phyloP scores from a whole-genome alignment of 2,888 invertebrate species.

The Eristalis tenax region DNA sequence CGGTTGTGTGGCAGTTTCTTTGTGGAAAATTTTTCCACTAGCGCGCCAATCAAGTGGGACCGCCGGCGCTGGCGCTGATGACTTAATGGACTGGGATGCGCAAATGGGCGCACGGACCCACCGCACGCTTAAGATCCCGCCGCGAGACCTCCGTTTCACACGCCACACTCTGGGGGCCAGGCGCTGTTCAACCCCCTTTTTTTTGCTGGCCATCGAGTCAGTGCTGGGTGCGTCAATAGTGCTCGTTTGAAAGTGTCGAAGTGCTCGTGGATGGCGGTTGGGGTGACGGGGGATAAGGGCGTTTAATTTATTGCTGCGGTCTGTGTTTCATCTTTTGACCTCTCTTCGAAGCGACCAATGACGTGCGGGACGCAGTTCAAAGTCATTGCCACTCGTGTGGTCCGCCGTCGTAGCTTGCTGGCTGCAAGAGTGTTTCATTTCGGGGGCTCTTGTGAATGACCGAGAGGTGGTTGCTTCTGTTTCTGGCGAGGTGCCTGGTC shows the following conservation, averaged over 20 bases:
- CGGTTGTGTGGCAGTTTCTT: neutral
- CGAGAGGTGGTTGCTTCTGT: conserved; percentile 3
- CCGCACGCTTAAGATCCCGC: neutral
- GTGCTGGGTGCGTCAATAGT: neutral
- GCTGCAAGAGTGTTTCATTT: neutral
- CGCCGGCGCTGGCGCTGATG: neutral
- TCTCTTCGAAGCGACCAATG: neutral
- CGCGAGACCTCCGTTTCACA: conserved; percentile 1
- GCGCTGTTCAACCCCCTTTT: neutral
- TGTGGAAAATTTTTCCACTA: neutral
- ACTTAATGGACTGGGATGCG: conserved; percentile 14
- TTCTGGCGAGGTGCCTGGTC: neutral
- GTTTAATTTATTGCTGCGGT: conserved; percentile 43
- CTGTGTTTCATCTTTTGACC: conserved; percentile 54
- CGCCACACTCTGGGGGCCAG: neutral
- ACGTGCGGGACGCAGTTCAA: conserved; percentile 29
- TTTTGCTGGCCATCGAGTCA: neutral
- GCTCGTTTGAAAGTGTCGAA: neutral
- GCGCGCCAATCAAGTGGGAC: neutral
- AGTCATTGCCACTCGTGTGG: conserved; percentile 52
- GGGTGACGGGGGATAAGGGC: neutral
- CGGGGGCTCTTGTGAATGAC: neutral
- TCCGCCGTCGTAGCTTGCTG: neutral
- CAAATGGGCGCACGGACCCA: conserved; percentile 17
- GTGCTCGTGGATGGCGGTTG: neutral